Evolutionary conservation across 2,888 invertebrate species (phyloP), one percentile per base, ranked within the genome.

Genomic region (Caradrina kadenii): DNA sequence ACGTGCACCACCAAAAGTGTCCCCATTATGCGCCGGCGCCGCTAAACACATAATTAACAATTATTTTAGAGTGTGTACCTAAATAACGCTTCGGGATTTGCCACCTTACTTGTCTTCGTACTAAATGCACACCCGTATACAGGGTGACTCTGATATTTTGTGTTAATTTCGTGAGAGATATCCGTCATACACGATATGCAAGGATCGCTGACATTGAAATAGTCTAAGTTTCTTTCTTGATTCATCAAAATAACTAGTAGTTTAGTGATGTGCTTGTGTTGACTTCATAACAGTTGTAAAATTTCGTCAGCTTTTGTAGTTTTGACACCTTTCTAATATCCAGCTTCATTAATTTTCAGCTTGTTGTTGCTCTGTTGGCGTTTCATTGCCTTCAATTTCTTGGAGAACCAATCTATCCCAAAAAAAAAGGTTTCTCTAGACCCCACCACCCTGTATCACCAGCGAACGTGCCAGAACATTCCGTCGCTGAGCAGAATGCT

Each of bases 401-500:
- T 42, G 13, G 17, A 45, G 45, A 45, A 17, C 5, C 1, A 17
- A 13, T 1, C 13, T 13, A 11, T 7, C n/a, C n/a, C 1, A 39
- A 4, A 35, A 1, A 35, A 35, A 39, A 39, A 13, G 10, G 11
- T 13, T 11, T 2, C 39, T 39, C 45, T 15, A 26, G 56, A 71
- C 60, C 10, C 13, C 39, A 26, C 0, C 73, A 64, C 0, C 70
- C 75, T 73, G 76, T 76, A 62, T 45, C 66, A 10, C 50, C 22
- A 66, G 68, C 62, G 77, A 80, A 66, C 83, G 81, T 84, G 83
- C 87, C 83, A 84, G 83, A 80, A 79, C 82, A 86, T 87, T 86
- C 85, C 85, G 66, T 61, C 63, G 76, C 66, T 63, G 76, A 70
- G 67, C 70, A 80, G 83, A 86, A 86, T 85, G 83, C 81, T 78